Evolutionary conservation across 2,888 invertebrate species (phyloP).

Genomic region (Drosophila fungiperda): DNA sequence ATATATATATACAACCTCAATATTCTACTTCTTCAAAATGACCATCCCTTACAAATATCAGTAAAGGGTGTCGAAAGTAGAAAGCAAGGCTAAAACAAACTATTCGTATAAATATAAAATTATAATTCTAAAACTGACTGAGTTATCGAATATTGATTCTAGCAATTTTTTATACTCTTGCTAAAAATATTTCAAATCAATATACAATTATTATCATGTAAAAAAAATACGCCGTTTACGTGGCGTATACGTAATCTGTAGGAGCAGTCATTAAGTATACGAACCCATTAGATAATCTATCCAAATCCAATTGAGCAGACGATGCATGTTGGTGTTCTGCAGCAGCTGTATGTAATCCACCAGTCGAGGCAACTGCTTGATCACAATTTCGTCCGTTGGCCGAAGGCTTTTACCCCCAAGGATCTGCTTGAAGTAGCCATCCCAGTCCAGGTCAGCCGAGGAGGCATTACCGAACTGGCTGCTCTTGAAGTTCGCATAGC

Average conservation of each 20-base stretch:
- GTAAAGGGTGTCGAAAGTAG: neutral
- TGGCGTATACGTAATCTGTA: neutral
- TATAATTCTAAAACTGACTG: neutral
- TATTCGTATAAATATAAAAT: neutral
- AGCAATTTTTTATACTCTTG: neutral
- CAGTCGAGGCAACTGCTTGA: conserved; percentile 77
- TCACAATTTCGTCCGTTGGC: conserved; percentile 71
- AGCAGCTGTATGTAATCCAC: conserved; percentile 75
- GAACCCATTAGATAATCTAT: conserved; percentile 82
- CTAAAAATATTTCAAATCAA: neutral
- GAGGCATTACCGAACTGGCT: conserved; percentile 58
- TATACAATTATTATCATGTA: fast-evolving
- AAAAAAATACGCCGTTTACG: neutral
- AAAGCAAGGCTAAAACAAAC: neutral
- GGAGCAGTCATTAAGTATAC: conserved; percentile 39
- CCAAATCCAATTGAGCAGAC: conserved; percentile 83
- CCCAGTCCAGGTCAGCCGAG: conserved; percentile 75
- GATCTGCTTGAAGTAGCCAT: conserved; percentile 77
- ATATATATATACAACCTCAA: neutral
- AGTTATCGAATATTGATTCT: neutral
- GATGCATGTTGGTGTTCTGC: conserved; percentile 73
- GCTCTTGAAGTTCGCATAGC: conserved; percentile 73
- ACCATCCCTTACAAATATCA: neutral
- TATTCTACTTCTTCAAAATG: neutral
- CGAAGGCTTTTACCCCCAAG: conserved; percentile 80